Conservation (phyloP, 30 jellyfish, hydroid and myxozoan genomes). For the Hydra vulgaris region DNA sequence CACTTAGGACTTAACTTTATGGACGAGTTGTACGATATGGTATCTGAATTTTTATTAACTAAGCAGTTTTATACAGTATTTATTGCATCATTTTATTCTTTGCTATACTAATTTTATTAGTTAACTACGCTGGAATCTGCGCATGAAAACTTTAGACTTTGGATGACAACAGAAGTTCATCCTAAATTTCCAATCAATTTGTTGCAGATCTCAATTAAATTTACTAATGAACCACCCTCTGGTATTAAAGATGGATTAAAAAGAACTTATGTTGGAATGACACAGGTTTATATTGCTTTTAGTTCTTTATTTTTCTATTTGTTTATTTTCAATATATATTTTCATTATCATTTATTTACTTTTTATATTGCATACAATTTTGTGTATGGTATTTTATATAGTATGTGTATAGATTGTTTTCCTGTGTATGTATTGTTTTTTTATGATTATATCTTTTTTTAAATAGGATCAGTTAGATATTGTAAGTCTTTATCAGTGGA, state of each 20-base stretch:
- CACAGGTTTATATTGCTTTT: constrained; percentile 30
- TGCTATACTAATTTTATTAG: constrained; percentile 10
- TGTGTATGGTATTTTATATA: too few relatives aligned
- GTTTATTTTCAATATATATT: neutral
- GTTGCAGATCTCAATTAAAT: constrained; percentile 66
- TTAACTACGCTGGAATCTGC: constrained; percentile 42
- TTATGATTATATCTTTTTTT: neutral
- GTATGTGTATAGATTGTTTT: neutral
- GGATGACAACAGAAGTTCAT: constrained; percentile 93
- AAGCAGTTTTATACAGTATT: neutral
- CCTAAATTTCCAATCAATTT: constrained; percentile 67
- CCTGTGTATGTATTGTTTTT: neutral
- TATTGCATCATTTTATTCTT: neutral
- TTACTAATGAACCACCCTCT: constrained; percentile 84
- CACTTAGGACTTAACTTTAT: constrained; percentile 68
- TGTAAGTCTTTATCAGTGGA: constrained; percentile 65
- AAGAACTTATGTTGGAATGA: constrained; percentile 69
- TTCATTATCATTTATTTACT: neutral
- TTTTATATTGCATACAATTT: too few relatives aligned
- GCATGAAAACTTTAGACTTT: constrained; percentile 55
- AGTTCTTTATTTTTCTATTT: neutral
- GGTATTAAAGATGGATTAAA: constrained; percentile 84
- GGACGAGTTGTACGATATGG: constrained; percentile 77
- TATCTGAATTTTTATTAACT: neutral
- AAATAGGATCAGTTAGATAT: constrained; percentile 65